These are phyloP conservation scores for Nipponia nippon DNA, from an alignment of 2,113 vertebrate genomes.

Conservation along the genomic window DNA sequence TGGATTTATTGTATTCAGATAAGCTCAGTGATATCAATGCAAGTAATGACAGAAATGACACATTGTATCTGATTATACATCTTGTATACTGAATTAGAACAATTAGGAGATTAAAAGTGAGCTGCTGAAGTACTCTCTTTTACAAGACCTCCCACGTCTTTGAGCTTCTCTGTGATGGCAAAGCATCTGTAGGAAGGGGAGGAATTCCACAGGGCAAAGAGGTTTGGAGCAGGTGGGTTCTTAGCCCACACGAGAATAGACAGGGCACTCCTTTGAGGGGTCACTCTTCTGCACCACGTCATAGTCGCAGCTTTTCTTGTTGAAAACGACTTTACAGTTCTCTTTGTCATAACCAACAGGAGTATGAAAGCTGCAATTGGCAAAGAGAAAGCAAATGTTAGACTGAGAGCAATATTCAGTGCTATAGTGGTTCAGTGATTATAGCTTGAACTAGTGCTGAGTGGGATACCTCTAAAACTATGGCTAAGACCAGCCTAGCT, in stretches of 20 bases:
- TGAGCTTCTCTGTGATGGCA: background rate
- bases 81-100: background rate
- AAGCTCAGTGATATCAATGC: background rate
- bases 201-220: background rate
- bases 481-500: background rate
- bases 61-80: background rate
- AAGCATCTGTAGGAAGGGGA: background rate
- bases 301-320: background rate
- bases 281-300: background rate
- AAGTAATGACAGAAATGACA: background rate
- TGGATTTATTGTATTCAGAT: background rate
- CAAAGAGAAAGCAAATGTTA: background rate
- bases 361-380: background rate
- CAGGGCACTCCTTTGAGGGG: background rate
- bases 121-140: background rate
- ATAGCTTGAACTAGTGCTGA: background rate
- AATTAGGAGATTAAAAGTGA: background rate
- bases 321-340: background rate
- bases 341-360: fast-evolving
- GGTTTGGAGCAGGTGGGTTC: background rate
- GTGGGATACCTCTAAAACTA: background rate
- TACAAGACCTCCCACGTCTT: background rate
- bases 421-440: background rate
- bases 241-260: background rate
- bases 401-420: background rate